Evolutionary conservation across 64 coral and sea anemone species (phyloP), one percentile per base, ranked within the genome.

Genomic region (Hydrozoanthus tunicans): DNA sequence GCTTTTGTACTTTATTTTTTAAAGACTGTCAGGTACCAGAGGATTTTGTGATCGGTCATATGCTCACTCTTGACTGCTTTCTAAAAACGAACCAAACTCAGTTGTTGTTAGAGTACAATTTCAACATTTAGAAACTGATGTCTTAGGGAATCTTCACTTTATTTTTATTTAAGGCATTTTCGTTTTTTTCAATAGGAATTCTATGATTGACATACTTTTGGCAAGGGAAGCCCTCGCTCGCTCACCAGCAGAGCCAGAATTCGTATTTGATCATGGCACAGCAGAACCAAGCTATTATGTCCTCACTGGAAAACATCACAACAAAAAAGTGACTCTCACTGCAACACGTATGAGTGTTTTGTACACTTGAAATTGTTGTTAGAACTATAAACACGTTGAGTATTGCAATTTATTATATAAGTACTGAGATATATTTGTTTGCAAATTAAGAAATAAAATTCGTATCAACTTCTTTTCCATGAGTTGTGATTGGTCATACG

Each of bases 241-340:
- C 17, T 66, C 73, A 73, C 68, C 68, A 70, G 54, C 71, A 75
- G 27, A 51, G 27, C 71, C 71, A 75, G 7, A 75, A 75, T 75
- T 75, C 51, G 27, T 75, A 75, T 51, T 51, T 51, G 25, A 32
- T 75, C 23, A 75, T 75, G 71, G 71, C 71, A 75, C 25, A 75
- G 27, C 26, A 75, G 71, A 75, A 1, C 24, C 25, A 51, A 75
- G 27, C 71, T 64, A 75, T 75, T 32, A 51, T 51, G 4, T 75
- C 25, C 27, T 51, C 9, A 75, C 71, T 75, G 27, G 25, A 75
- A 75, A 10, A 75, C 20, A 75, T 75, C 7, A 5, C 71, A 51
- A 75, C 71, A 32, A 75, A 75, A 32, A 75, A 75, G 27, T 3
- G 71, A 75, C 11, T 75, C 26, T 64, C 62, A 64, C 62, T 64